Conservation (phyloP, 2,797 vertebrate genomes). For the Myotis planiceps region DNA sequence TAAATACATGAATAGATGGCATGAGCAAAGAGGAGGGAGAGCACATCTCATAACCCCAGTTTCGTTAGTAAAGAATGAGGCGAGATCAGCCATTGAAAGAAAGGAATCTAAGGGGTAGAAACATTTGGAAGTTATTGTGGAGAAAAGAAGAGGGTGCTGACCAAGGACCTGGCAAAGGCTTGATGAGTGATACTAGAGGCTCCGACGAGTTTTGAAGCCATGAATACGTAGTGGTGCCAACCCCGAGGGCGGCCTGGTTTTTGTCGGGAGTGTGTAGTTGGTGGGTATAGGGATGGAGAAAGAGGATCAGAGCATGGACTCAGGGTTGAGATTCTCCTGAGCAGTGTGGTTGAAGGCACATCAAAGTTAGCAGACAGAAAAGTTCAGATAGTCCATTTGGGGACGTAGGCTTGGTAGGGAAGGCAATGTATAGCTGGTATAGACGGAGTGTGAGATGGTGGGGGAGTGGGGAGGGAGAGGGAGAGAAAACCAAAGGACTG, state of each 20-base stretch:
- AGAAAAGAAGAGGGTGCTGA: neutral
- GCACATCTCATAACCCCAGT: neutral
- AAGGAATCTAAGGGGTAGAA: neutral
- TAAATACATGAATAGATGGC: neutral
- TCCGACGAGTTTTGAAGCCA: neutral
- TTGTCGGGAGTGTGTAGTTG: neutral
- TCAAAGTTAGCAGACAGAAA: neutral
- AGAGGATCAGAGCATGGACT: too few relatives aligned
- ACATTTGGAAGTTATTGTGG: neutral
- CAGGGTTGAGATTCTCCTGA: neutral
- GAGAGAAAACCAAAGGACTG: neutral
- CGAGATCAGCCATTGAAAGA: neutral
- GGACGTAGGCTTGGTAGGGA: neutral
- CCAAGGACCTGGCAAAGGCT: neutral
- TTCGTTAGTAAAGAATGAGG: neutral
- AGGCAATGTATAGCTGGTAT: neutral
- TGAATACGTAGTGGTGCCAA: neutral
- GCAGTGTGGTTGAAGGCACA: neutral
- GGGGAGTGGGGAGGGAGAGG: rapidly evolving
- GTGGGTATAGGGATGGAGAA: neutral
- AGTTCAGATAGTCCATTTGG: neutral
- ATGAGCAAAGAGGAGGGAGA: neutral
- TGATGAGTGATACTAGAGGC: neutral
- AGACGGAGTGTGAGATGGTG: neutral
- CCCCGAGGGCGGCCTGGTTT: neutral